Conservation (phyloP, 2,797 vertebrate species). For the Sebastes itinus region DNA sequence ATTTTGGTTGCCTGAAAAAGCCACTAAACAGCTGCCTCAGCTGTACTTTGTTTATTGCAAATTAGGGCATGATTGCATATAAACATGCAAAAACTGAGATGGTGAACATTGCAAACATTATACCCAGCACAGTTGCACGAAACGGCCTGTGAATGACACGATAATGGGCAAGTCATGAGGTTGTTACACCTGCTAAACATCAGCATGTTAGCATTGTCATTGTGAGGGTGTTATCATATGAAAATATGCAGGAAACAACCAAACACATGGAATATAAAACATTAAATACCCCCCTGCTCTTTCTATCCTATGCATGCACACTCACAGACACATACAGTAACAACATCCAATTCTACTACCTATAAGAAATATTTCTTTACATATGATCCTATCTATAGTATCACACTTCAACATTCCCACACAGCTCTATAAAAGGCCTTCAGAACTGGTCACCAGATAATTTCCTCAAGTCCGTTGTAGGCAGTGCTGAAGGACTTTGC, state of each 20-base stretch:
- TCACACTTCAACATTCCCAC: background rate
- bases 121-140: background rate
- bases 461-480: conserved; percentile 8
- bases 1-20: too few species aligned
- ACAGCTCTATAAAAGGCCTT: background rate
- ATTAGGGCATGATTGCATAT: background rate
- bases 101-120: background rate
- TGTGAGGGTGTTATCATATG: background rate
- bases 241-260: background rate
- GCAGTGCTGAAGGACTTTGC: conserved; percentile 20
- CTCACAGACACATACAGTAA: background rate
- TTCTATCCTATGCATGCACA: background rate
- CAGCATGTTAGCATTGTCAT: background rate
- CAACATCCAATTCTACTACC: background rate
- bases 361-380: background rate
- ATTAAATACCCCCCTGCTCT: background rate
- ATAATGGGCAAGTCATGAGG: too few species aligned
- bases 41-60: background rate
- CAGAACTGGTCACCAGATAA: conserved; percentile 2
- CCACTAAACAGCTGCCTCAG: background rate
- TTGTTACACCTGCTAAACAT: background rate
- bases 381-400: background rate
- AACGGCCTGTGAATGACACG: too few species aligned
- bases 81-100: background rate
- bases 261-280: background rate